Conservation (phyloP, 1,140 invertebrate species). For the Heterodera schachtii region DNA sequence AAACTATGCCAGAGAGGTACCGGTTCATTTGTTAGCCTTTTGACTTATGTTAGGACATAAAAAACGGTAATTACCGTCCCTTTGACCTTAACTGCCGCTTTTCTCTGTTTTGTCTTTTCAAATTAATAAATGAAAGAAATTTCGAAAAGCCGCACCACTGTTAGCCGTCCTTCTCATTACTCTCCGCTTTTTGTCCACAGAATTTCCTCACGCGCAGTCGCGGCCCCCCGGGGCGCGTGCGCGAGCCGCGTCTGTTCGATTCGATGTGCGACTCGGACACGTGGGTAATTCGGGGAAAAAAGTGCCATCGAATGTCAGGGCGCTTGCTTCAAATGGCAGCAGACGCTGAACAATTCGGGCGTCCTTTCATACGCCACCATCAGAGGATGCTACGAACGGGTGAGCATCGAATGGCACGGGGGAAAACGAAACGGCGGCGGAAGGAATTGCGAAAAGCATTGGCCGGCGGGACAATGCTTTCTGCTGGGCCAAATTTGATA, state of each 20-base stretch:
- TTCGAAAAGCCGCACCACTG: too few relatives aligned
- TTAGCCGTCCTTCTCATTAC: too few relatives aligned
- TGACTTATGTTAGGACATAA: too few relatives aligned
- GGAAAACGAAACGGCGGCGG: background rate
- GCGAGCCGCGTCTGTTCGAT: constrained; percentile 47
- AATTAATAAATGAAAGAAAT: too few relatives aligned
- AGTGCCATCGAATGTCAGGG: constrained; percentile 50
- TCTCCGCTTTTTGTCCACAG: constrained; percentile 26
- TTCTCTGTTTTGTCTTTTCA: background rate
- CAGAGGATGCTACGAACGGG: constrained; percentile 40
- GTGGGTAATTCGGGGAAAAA: constrained; percentile 50
- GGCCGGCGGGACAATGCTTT: too few relatives aligned
- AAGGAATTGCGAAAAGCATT: too few relatives aligned
- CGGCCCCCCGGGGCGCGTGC: constrained; percentile 42
- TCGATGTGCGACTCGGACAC: constrained; percentile 51
- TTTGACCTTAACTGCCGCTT: too few relatives aligned
- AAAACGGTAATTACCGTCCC: too few relatives aligned
- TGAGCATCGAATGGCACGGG: background rate
- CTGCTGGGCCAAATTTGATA: too few relatives aligned
- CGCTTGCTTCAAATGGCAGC: constrained; percentile 57
- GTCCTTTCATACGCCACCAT: constrained; percentile 45
- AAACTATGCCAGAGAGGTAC: too few relatives aligned
- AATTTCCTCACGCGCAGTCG: constrained; percentile 51
- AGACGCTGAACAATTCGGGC: constrained; percentile 52
- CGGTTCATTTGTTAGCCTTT: too few relatives aligned